Conservation (phyloP, 1,140 invertebrate species). For the Campoletis sonorensis region DNA sequence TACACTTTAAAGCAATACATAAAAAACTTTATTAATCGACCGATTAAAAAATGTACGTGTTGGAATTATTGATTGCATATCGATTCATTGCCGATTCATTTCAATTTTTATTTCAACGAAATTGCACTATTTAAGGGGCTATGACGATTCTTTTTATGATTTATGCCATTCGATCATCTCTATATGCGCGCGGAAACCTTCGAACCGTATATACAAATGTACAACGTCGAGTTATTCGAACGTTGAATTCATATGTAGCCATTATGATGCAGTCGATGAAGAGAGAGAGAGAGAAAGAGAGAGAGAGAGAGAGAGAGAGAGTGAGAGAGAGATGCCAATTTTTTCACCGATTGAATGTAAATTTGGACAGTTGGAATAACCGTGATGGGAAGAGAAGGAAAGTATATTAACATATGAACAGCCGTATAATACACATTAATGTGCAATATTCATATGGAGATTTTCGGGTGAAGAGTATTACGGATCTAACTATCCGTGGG, state of each 20-base stretch:
- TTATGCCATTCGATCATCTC: neutral
- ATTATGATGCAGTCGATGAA: neutral
- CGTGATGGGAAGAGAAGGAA: constrained; percentile 12
- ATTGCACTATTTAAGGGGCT: neutral
- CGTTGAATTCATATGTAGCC: neutral
- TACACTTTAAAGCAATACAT: too few species aligned
- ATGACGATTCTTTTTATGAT: neutral
- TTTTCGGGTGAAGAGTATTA: constrained; percentile 64
- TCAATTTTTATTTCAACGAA: neutral
- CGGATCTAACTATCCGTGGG: constrained; percentile 65
- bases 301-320: neutral
- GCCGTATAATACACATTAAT: constrained; percentile 58
- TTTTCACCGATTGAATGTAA: constrained; percentile 53
- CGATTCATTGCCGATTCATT: neutral
- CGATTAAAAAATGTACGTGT: too few species aligned
- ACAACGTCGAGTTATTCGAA: neutral
- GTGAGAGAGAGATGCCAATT: constrained; percentile 19
- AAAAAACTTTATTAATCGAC: too few species aligned
- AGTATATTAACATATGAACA: constrained; percentile 67
- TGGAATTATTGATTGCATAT: neutral
- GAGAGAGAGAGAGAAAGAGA: too few species aligned
- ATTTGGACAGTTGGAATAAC: constrained; percentile 48
- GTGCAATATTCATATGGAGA: constrained; percentile 67
- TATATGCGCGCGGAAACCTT: neutral
- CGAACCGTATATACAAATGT: neutral